Evolutionary conservation across 2,113 vertebrate species (phyloP).

Genomic region (Axis porcinus): DNA sequence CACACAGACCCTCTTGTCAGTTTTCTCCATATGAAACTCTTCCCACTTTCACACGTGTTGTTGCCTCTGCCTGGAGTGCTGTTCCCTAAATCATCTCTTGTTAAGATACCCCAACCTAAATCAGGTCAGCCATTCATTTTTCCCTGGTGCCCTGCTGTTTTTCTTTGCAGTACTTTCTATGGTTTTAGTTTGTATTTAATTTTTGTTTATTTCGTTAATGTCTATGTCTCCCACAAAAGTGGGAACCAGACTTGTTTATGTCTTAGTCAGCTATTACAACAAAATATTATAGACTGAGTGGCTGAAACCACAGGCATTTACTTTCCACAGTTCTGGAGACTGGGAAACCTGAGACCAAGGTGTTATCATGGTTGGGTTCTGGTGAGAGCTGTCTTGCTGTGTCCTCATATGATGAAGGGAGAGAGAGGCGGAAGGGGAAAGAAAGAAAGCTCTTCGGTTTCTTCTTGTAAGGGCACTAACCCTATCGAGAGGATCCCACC

Average conservation of each 20-base stretch:
- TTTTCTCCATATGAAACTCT: not conserved
- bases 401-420: not conserved
- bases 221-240: not conserved
- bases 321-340: not conserved
- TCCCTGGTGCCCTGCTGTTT: not conserved
- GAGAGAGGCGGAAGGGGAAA: not conserved
- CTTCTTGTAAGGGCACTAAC: not conserved
- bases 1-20: not conserved
- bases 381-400: not conserved
- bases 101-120: not conserved
- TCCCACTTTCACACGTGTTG: not conserved
- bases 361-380: not conserved
- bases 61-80: not conserved
- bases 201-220: not conserved
- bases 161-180: not conserved
- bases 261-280: not conserved
- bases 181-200: not conserved
- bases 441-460: not conserved
- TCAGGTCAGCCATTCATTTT: not conserved
- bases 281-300: not conserved
- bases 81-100: not conserved
- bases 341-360: not conserved
- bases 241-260: not conserved
- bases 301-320: not conserved
- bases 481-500: not conserved